Evolutionary conservation across 1,140 invertebrate genomes (phyloP), one percentile per base, ranked within the genome.

Genomic region (Drosophila oshimai): DNA sequence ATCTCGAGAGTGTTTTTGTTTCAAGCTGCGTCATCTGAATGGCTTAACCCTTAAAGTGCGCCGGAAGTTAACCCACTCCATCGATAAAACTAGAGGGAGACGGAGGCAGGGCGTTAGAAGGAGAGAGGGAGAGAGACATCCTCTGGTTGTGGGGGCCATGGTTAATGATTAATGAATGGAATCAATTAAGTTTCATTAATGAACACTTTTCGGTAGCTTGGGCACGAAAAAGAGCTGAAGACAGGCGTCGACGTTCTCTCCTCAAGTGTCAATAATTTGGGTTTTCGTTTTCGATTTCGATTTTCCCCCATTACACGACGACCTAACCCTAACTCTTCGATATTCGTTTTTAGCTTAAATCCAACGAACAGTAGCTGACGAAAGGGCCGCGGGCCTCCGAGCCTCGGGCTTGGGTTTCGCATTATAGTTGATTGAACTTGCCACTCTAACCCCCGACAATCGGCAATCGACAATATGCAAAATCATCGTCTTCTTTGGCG

Each of bases 101-200:
- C 6, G n/a, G 15, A n/a, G 24, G 2, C 2, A 17, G 7, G 9
- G 18, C 13, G 9, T 12, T 24, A 44, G 41, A 42, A 5, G 13
- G 5, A 18, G 31, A 12, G 18, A 3, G 3, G 13, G 50, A 22
- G 37, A 18, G 36, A 4, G n/a, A 44, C 37, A 57, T 57, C 58
- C 57, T 44, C 53, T 12, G 13, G 22, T 17, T 42, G 49, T 42
- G 34, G 36, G 36, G 36, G 50, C 17, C 46, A 39, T 22, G 50
- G 45, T 54, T 89, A 78, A 89, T 89, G 86, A 89, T 89, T 89
- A 89, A 89, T 89, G 86, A 89, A 89, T 89, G 80, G 70, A 89
- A 89, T 89, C 86, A 89, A 89, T 89, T 89, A 86, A 89, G 74
- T 86, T 89, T 89, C 86, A 89, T 81, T 89, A 89, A 89, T 78